These are phyloP conservation scores for Tetraodon nigroviridis DNA, from an alignment of 2,113 vertebrate genomes.

Conservation along the genomic window DNA sequence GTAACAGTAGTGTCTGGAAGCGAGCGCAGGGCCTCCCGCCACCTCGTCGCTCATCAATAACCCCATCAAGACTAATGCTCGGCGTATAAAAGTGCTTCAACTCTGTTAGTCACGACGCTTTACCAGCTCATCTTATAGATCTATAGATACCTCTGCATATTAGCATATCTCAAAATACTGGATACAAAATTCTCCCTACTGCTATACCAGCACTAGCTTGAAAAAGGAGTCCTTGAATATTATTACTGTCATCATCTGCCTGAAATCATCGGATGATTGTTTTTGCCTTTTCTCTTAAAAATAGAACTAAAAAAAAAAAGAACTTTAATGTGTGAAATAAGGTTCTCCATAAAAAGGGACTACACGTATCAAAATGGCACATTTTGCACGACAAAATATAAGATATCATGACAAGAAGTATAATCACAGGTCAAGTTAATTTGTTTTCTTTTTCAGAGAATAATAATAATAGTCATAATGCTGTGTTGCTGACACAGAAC, in stretches of 20 bases:
- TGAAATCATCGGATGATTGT: conserved; percentile 65
- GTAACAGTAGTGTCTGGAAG: conserved; percentile 63
- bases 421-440: conserved; percentile 76
- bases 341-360: conserved; percentile 55
- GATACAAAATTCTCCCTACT: conserved; percentile 71
- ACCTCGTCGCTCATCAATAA: conserved; percentile 42
- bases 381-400: conserved; percentile 66
- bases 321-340: conserved; percentile 64
- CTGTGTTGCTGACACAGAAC: conserved; percentile 74
- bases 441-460: conserved; percentile 65
- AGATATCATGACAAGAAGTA: conserved; percentile 69
- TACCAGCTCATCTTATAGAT: conserved; percentile 70
- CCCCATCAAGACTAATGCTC: conserved; percentile 66
- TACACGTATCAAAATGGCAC: conserved; percentile 69
- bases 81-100: conserved; percentile 77
- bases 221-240: conserved; percentile 57
- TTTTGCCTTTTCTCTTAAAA: conserved; percentile 42
- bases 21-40: conserved; percentile 16
- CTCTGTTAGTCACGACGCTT: conserved; percentile 71
- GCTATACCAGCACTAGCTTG: conserved; percentile 62
- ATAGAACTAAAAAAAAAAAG: conserved; percentile 21
- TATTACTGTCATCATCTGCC: conserved; percentile 51
- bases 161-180: conserved; percentile 71
- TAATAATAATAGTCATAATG: conserved; percentile 70
- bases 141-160: conserved; percentile 73